A percentile compares a stretch with the other conserved stretches of the same genome.
Conservation (phyloP, 2,113 vertebrate species). For the Recurvirostra avosetta region DNA sequence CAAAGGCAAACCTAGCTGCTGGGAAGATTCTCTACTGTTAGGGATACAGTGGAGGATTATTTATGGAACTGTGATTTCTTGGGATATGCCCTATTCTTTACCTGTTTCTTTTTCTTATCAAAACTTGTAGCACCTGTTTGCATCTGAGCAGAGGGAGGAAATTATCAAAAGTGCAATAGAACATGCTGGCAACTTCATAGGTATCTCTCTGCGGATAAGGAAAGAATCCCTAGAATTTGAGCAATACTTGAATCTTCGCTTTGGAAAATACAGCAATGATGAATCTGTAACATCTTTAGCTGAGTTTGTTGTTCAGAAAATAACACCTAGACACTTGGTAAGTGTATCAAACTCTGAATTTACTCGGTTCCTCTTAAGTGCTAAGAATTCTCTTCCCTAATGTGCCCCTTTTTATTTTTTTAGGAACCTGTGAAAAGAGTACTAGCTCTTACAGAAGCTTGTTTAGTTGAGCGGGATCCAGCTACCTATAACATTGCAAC, state of each 20-base stretch:
- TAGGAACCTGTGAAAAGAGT: slow-evolving; percentile 94
- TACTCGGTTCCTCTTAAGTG: not conserved
- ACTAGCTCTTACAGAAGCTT: slow-evolving; percentile 93
- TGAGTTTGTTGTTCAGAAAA: slow-evolving; percentile 96
- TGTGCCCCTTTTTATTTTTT: not conserved
- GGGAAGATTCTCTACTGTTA: not conserved
- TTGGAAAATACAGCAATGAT: slow-evolving; percentile 96
- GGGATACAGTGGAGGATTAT: not conserved
- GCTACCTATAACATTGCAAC: slow-evolving; percentile 97
- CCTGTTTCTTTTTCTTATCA: not conserved
- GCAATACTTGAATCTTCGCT: slow-evolving; percentile 84
- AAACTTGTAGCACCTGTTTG: slow-evolving; percentile 90
- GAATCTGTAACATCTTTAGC: slow-evolving; percentile 96
- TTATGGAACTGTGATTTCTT: not conserved
- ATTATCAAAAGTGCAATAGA: slow-evolving; percentile 96
- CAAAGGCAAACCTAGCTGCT: not conserved
- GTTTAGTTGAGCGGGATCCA: slow-evolving; percentile 94
- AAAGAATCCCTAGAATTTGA: slow-evolving; percentile 92
- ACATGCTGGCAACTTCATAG: slow-evolving; percentile 95
- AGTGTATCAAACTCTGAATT: slow-evolving; percentile 52
- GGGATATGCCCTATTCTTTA: not conserved
- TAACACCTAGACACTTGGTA: slow-evolving; percentile 90
- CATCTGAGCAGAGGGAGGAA: slow-evolving; percentile 94
- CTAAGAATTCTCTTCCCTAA: not conserved
- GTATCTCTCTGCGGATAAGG: slow-evolving; percentile 87